These are phyloP conservation scores for Phyllotreta striolata DNA, from an alignment of 2,888 invertebrate species.

Conservation along the genomic window DNA sequence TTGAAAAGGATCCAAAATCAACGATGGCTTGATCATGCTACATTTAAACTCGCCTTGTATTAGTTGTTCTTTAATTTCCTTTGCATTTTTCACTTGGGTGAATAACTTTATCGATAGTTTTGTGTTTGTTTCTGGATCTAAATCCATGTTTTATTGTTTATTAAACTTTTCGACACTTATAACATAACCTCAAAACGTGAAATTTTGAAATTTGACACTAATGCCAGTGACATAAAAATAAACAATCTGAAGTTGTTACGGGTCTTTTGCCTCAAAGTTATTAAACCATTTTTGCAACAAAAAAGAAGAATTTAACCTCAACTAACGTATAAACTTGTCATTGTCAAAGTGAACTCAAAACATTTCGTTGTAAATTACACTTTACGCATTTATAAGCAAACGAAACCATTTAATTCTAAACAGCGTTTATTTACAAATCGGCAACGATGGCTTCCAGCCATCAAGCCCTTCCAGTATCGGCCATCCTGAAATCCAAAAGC, in stretches of 20 bases:
- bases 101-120: constrained; percentile 63
- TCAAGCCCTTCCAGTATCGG: constrained; percentile 71
- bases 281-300: too few species aligned
- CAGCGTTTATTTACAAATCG: too few species aligned
- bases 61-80: constrained; percentile 65
- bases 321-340: too few species aligned
- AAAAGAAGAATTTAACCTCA: too few species aligned
- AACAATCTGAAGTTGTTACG: too few species aligned
- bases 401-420: neutral
- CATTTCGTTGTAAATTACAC: too few species aligned
- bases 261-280: too few species aligned
- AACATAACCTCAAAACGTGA: neutral
- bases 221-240: too few species aligned
- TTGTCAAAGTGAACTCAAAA: too few species aligned
- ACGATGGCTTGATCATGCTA: constrained; percentile 68
- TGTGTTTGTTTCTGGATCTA: constrained; percentile 51
- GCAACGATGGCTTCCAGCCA: constrained; percentile 55
- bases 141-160: constrained; percentile 32
- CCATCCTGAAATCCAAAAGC: constrained; percentile 73
- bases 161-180: neutral
- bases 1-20: constrained; percentile 70
- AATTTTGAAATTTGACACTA: too few species aligned
- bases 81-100: constrained; percentile 67
- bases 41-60: constrained; percentile 68
- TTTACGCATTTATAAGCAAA: neutral